Percentiles rank a stretch among this genome's conserved stretches.
Evolutionary conservation across 2,797 vertebrate genomes (phyloP).

Genomic region (Arremon aurantiirostris): DNA sequence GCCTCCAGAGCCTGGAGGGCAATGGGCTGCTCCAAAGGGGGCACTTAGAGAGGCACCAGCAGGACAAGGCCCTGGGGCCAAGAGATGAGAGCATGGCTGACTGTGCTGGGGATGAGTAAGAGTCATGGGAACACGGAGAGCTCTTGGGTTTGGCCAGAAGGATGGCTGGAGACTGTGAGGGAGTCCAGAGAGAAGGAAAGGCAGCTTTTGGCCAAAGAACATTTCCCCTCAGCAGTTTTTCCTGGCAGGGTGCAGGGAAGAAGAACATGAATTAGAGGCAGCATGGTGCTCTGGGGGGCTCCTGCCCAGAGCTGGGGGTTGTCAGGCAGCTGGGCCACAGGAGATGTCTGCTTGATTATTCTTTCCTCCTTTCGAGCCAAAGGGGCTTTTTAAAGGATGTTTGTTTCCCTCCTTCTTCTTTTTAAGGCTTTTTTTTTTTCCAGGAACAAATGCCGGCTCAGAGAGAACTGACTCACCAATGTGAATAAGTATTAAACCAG

Average conservation of each 20-base stretch:
- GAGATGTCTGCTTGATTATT: background rate
- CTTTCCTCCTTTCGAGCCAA: constrained; percentile 47
- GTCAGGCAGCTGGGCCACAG: background rate
- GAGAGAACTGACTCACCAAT: constrained; percentile 51
- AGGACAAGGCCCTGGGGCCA: background rate
- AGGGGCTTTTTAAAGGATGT: constrained; percentile 48
- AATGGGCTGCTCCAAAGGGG: background rate
- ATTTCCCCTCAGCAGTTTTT: constrained; percentile 55
- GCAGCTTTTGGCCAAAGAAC: constrained; percentile 1
- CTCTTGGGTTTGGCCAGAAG: constrained; percentile 33
- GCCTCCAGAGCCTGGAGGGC: background rate
- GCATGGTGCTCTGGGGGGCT: background rate
- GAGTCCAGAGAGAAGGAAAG: background rate
- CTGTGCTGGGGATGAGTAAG: constrained; percentile 42
- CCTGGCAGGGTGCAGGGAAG: constrained; percentile 32
- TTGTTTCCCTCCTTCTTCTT: constrained; percentile 52
- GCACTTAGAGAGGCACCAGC: background rate
- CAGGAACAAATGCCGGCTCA: constrained; percentile 52
- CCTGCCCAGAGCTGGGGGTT: background rate
- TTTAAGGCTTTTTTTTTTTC: constrained; percentile 24
- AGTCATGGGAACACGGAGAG: constrained; percentile 7
- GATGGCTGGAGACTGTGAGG: background rate
- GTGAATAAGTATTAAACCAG: constrained; percentile 34
- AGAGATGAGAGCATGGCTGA: background rate
- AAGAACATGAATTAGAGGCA: background rate